Evolutionary conservation across 2,113 vertebrate genomes (phyloP), one percentile per base, ranked within the genome.

Genomic region (Trochalopteron elliotii): DNA sequence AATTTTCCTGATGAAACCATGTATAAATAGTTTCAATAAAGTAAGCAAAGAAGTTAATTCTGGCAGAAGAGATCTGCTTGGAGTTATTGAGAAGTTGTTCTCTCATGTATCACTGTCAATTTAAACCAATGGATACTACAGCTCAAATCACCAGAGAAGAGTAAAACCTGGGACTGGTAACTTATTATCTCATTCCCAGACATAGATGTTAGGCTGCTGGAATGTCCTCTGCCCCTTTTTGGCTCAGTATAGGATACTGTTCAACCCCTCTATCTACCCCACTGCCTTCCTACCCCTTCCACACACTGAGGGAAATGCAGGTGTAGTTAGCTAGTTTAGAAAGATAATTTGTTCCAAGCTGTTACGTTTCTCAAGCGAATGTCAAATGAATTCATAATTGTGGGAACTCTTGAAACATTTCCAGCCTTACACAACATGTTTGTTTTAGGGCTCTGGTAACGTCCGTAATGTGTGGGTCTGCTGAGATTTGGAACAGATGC

Each of bases 401-500:
- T 93, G 85, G 64, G 71, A 96, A 89, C 63, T 77, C 63, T 93
- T 96, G 95, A 93, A 95, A 90, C 20, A 12, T 80, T 96, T 96
- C 94, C 96, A 96, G 75, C 35, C 94, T 93, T 93, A 92, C 49
- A 95, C 37, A 96, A 84, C 19, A 22, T 93, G 83, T 90, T 96
- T 95, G 55, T 59, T 91, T 95, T 95, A 97, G 76, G 59, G 52
- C 68, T 88, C 71, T 0, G 0, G 75, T 95, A 91, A 96, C 2
- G 1, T 94, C 75, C 78, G 68, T 85, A 95, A 88, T 68, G 44
- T 92, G 82, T 95, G 71, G 75, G 67, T 95, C 96, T 93, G 55
- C 75, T 77, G 91, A 90, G 92, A 94, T 93, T 95, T 95, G 82
- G 71, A 97, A 96, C 95, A 94, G 94, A 96, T 93, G 82, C 59